Percentiles rank a stretch among this genome's conserved stretches.
These are phyloP conservation scores for Amorpha juglandis DNA, from an alignment of 2,888 invertebrate species.

Conservation along the genomic window DNA sequence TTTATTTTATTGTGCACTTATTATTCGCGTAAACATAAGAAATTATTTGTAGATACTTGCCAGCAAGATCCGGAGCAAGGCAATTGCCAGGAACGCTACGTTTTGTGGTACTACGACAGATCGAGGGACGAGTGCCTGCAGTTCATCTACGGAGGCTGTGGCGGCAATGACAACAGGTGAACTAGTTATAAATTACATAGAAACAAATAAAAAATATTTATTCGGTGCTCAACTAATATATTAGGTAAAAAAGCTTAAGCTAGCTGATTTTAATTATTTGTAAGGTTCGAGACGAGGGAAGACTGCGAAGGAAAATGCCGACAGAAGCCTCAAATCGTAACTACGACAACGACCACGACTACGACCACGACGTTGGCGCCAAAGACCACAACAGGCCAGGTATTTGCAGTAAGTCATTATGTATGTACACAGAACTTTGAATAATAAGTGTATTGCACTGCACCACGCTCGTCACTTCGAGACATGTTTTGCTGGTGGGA, in stretches of 20 bases:
- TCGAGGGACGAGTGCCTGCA: conserved; percentile 86
- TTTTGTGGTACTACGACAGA: conserved; percentile 93
- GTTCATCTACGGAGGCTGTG: conserved; percentile 96
- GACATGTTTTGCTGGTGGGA: no score
- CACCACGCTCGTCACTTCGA: no score
- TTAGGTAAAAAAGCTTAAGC: no score
- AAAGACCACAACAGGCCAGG: neutral
- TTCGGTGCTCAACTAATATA: no score
- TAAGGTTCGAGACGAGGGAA: conserved; percentile 85
- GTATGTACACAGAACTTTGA: no score
- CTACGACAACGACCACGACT: conserved; percentile 37
- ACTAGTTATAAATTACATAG: no score
- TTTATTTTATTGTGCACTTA: no score
- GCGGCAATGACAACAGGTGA: conserved; percentile 96
- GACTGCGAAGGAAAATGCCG: conserved; percentile 85
- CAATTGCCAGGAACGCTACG: conserved; percentile 88
- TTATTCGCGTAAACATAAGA: neutral
- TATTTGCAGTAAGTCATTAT: neutral
- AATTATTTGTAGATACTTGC: conserved; percentile 79
- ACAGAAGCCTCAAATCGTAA: conserved; percentile 35
- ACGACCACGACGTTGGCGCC: conserved; percentile 32
- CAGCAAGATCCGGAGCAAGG: conserved; percentile 89
- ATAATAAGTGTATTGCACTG: no score
- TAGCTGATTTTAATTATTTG: no score
- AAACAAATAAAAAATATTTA: no score